A percentile compares a stretch with the other conserved stretches of the same genome.
Conservation (phyloP, 1,140 invertebrate genomes). For the Zaprionus kolodkinae region DNA sequence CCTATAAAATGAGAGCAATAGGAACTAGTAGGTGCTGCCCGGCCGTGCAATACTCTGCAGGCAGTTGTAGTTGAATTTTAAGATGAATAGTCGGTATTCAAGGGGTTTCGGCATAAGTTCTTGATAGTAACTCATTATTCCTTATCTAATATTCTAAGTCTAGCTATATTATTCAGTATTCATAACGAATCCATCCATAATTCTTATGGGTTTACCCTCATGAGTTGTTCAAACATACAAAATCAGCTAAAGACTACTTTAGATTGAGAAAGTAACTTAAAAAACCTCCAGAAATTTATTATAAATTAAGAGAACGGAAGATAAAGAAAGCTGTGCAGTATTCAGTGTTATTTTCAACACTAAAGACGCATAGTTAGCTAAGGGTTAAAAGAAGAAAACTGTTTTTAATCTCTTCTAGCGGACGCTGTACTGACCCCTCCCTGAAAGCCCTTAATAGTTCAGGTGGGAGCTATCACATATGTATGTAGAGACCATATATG, state of each 20-base stretch:
- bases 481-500: not conserved
- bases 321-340: not conserved
- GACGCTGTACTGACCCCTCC: not conserved
- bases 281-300: too few relatives aligned
- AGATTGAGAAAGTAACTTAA: too few relatives aligned
- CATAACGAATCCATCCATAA: not conserved
- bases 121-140: not conserved
- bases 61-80: not conserved
- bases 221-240: not conserved
- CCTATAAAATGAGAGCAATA: not conserved
- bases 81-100: not conserved
- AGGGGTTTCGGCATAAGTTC: not conserved
- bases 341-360: not conserved
- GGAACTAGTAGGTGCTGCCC: not conserved
- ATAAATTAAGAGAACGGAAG: not conserved
- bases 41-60: not conserved
- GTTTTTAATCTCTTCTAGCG: not conserved
- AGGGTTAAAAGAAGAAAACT: not conserved
- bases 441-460: conserved; percentile 10
- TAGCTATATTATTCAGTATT: not conserved
- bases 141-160: not conserved
- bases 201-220: not conserved
- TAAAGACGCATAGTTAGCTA: too few relatives aligned
- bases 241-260: not conserved
- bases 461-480: not conserved